phyloP scores from a whole-genome alignment of 1,140 invertebrate species.

The Drosophila insularis region DNA sequence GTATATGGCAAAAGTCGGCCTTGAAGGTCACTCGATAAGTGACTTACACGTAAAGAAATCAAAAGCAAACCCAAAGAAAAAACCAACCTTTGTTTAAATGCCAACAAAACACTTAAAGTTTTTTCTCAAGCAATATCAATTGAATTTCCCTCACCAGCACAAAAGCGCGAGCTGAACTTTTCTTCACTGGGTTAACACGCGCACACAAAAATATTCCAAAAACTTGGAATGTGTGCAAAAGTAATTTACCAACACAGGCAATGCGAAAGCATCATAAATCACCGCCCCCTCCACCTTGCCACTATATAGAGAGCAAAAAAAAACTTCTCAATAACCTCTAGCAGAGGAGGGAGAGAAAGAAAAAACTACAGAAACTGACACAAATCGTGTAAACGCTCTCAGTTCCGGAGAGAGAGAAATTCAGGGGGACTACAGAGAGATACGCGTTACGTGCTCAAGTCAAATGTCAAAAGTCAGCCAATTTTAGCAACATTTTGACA shows the following conservation, averaged over 20 bases:
- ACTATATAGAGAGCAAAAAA: too few species aligned
- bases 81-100: slow-evolving; percentile 38
- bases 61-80: slow-evolving; percentile 5
- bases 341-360: neutral
- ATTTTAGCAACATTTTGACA: slow-evolving; percentile 72
- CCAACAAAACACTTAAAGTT: slow-evolving; percentile 56
- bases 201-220: slow-evolving; percentile 10
- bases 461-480: slow-evolving; percentile 77
- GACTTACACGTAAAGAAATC: slow-evolving; percentile 6
- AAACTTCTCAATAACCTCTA: slow-evolving; percentile 5
- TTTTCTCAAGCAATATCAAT: slow-evolving; percentile 27
- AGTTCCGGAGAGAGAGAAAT: neutral
- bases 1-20: slow-evolving; percentile 5
- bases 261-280: slow-evolving; percentile 67
- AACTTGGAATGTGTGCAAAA: slow-evolving; percentile 50
- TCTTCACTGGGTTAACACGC: slow-evolving; percentile 5
- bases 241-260: slow-evolving; percentile 69
- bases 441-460: slow-evolving; percentile 70
- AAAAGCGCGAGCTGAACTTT: slow-evolving; percentile 10
- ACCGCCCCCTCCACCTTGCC: slow-evolving; percentile 6
- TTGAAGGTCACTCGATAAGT: slow-evolving; percentile 22
- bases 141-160: slow-evolving; percentile 25
- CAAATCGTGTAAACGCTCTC: neutral
- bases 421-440: neutral
- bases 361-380: slow-evolving; percentile 67